phyloP scores from a whole-genome alignment of 1,140 invertebrate species.

The Pseudachorutes palmiensis region DNA sequence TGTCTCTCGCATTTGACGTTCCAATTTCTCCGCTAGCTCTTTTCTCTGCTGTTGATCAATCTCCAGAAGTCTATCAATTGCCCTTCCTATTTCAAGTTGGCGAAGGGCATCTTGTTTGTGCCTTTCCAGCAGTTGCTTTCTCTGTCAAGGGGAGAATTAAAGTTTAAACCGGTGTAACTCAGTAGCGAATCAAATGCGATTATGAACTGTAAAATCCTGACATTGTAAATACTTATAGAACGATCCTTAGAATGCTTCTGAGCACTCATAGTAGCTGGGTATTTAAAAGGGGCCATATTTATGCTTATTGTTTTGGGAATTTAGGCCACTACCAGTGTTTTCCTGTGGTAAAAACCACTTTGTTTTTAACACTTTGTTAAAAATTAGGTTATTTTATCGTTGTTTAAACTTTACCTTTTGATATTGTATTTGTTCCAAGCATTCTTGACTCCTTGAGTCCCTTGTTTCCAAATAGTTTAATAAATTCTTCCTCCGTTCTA shows the following conservation, averaged over 20 bases:
- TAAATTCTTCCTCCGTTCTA: conserved; percentile 16
- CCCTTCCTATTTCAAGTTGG: conserved; percentile 34
- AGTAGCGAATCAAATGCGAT: too few species aligned
- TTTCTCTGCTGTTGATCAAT: conserved; percentile 27
- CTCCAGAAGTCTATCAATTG: conserved; percentile 34
- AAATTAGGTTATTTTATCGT: too few species aligned
- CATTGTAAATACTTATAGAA: too few species aligned
- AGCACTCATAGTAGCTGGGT: too few species aligned
- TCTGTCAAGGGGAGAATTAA: too few species aligned
- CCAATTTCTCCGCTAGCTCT: conserved; percentile 24
- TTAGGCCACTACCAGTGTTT: not conserved
- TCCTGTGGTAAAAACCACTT: not conserved
- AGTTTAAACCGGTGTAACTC: too few species aligned
- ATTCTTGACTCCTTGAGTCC: conserved; percentile 29
- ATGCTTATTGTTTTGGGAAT: too few species aligned
- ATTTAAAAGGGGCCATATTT: too few species aligned
- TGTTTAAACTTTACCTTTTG: too few species aligned
- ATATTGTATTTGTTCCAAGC: conserved; percentile 30
- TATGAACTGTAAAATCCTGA: too few species aligned
- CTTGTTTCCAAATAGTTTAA: conserved; percentile 24
- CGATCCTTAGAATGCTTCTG: too few species aligned
- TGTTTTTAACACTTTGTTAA: too few species aligned
- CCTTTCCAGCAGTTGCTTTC: conserved; percentile 25
- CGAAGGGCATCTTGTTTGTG: conserved; percentile 32
- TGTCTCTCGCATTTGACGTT: conserved; percentile 32